Conservation (phyloP, 1,140 invertebrate species). For the Drepana arcuata region DNA sequence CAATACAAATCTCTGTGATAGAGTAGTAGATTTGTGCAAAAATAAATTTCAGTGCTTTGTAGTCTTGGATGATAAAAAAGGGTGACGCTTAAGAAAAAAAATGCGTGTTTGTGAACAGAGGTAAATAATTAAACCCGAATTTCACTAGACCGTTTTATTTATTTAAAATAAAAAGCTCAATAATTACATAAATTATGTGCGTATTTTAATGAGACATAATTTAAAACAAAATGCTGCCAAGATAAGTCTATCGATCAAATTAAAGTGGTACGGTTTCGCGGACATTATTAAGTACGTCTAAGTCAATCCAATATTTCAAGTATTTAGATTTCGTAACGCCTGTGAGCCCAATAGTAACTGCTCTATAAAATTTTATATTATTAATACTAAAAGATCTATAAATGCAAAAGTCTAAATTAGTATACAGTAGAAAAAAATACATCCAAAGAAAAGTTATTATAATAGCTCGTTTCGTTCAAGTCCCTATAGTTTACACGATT, state of each 20-base stretch:
- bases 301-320: conserved; percentile 34
- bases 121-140: too few species aligned
- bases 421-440: conserved; percentile 67
- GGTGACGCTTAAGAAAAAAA: too few species aligned
- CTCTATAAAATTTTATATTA: conserved; percentile 51
- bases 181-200: conserved; percentile 66
- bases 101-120: too few species aligned
- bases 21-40: too few species aligned
- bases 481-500: conserved; percentile 56
- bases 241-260: conserved; percentile 39
- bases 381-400: conserved; percentile 66
- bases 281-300: conserved; percentile 61
- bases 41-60: too few species aligned
- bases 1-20: too few species aligned
- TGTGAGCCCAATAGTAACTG: too few species aligned
- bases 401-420: conserved; percentile 67
- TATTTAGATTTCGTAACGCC: too few species aligned
- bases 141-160: conserved; percentile 29
- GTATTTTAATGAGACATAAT: conserved; percentile 44
- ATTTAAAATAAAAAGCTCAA: conserved; percentile 62
- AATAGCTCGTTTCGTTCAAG: conserved; percentile 61
- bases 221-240: conserved; percentile 36
- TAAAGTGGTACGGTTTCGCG: conserved; percentile 46
- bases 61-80: too few species aligned
- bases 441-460: conserved; percentile 56